These are phyloP conservation scores for Dascillus cervinus DNA, from an alignment of 2,888 invertebrate genomes.

Conservation along the genomic window DNA sequence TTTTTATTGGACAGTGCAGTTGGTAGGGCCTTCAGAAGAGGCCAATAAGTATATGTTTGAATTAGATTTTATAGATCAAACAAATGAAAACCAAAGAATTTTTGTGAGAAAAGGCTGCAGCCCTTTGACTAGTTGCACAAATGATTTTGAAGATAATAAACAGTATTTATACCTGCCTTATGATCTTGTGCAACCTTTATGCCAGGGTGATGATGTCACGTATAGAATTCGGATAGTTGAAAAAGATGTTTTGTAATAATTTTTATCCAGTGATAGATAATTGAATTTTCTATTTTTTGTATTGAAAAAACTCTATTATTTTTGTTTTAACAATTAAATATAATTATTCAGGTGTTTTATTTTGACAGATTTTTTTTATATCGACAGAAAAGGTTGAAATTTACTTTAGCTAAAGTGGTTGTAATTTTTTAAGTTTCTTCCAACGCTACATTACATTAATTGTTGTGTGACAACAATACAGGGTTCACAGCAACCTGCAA, in stretches of 20 bases:
- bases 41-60: conserved; percentile 27
- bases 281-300: too few species aligned
- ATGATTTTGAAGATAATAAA: conserved; percentile 3
- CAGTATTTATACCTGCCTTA: conserved; percentile 4
- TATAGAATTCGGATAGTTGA: conserved; percentile 7
- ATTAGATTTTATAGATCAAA: conserved; percentile 24
- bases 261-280: not conserved
- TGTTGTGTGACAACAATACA: too few species aligned
- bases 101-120: conserved; percentile 5
- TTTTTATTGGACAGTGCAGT: conserved; percentile 29
- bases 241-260: conserved; percentile 1
- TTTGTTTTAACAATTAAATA: too few species aligned
- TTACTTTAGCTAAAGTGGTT: too few species aligned
- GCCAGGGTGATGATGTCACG: conserved; percentile 3
- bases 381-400: not conserved
- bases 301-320: too few species aligned
- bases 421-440: too few species aligned
- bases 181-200: conserved; percentile 3
- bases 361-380: not conserved
- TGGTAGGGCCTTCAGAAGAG: conserved; percentile 27
- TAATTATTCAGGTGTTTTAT: not conserved
- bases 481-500: too few species aligned
- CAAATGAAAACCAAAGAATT: conserved; percentile 3
- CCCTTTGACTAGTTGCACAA: not conserved
- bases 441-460: too few species aligned